Percentiles rank a stretch among this genome's conserved stretches.
These are phyloP conservation scores for Lasiommata megera DNA, from an alignment of 2,888 invertebrate species.

Conservation along the genomic window DNA sequence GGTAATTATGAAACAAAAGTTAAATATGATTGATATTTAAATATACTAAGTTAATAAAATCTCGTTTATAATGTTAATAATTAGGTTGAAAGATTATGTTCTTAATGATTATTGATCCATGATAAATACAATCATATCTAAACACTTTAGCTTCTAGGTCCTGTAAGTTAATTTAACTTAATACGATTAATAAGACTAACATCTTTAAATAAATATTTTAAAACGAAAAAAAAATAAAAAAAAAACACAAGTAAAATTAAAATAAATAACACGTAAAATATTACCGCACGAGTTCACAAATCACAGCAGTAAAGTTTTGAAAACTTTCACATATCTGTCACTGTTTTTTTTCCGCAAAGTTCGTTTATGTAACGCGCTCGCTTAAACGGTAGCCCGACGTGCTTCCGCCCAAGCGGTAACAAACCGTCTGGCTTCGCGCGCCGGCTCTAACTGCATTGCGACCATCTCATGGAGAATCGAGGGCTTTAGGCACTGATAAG, in stretches of 20 bases:
- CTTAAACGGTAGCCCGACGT: constrained; percentile 40
- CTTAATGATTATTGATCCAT: too few relatives aligned
- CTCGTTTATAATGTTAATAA: too few relatives aligned
- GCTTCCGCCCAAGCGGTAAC: constrained; percentile 63
- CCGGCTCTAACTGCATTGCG: constrained; percentile 73
- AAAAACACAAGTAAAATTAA: not conserved
- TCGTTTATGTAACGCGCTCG: constrained; percentile 25
- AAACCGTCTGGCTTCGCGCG: constrained; percentile 64
- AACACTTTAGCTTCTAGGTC: too few relatives aligned
- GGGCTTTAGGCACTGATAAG: constrained; percentile 18
- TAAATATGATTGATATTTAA: too few relatives aligned
- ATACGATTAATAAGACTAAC: too few relatives aligned
- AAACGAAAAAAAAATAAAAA: not conserved
- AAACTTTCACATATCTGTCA: constrained; percentile 16
- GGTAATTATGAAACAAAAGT: too few relatives aligned
- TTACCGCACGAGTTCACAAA: constrained; percentile 13
- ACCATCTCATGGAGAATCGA: constrained; percentile 34
- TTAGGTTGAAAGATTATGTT: too few relatives aligned
- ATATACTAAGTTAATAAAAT: too few relatives aligned
- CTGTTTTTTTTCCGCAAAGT: not conserved
- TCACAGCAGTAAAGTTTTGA: constrained; percentile 12
- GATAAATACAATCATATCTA: too few relatives aligned
- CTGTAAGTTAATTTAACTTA: too few relatives aligned
- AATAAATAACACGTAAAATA: not conserved
- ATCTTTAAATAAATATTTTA: too few relatives aligned